These are phyloP conservation scores for Cosmorhoe ocellata DNA, from an alignment of 2,888 invertebrate genomes.

Conservation along the genomic window DNA sequence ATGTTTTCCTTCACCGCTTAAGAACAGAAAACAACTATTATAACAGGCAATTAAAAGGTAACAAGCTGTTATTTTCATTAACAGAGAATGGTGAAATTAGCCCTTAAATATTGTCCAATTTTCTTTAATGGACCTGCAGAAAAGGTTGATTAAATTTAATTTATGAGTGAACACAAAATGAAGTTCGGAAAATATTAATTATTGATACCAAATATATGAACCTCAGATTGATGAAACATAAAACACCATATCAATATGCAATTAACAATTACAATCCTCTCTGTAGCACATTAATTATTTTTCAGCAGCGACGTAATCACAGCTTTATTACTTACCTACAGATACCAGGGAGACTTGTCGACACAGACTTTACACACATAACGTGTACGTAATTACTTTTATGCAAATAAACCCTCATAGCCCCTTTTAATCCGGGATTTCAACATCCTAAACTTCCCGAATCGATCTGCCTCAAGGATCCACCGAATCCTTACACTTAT, in stretches of 20 bases:
- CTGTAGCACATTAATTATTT: conserved; percentile 44
- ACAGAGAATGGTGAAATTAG: too few relatives aligned
- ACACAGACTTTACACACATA: conserved; percentile 41
- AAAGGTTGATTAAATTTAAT: conserved; percentile 1
- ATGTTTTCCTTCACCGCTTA: too few relatives aligned
- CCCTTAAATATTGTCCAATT: too few relatives aligned
- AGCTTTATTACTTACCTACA: conserved; percentile 39
- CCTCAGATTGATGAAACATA: conserved; percentile 26
- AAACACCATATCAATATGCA: conserved; percentile 35
- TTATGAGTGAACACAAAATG: conserved; percentile 11
- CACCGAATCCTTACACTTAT: conserved; percentile 36
- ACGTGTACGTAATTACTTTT: conserved; percentile 49
- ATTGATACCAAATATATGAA: conserved; percentile 21
- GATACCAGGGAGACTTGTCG: conserved; percentile 36
- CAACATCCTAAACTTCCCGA: conserved; percentile 11
- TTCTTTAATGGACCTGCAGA: too few relatives aligned
- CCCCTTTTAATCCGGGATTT: conserved; percentile 35
- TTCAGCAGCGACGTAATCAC: conserved; percentile 37
- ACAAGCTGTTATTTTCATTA: too few relatives aligned
- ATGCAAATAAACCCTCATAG: conserved; percentile 47
- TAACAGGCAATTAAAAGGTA: too few relatives aligned
- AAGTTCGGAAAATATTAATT: conserved; percentile 15
- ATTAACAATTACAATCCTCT: conserved; percentile 40
- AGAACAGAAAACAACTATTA: too few relatives aligned
- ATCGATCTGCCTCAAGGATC: conserved; percentile 24